Base-by-base conservation (phyloP, 1,140 invertebrate genomes). In the Lerema accius region DNA sequence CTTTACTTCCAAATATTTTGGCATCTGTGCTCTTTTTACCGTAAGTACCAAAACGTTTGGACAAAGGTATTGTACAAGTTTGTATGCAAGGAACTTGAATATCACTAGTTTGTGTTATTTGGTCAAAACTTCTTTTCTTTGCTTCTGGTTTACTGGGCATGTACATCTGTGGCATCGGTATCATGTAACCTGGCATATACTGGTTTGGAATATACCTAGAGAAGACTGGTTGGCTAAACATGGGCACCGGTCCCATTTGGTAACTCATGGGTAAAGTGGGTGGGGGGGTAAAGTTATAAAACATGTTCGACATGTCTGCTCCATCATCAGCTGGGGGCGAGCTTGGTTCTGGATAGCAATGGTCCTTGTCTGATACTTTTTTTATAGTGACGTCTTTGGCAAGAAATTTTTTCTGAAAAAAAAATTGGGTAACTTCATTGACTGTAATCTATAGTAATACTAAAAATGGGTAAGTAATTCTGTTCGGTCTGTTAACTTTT, bases 281-380 rank as follows among this genome's bases (percentile, higher is more conserved):
- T 15, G 37, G 39, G 13, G 16, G 10, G 3, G n/a, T 39, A 7
- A 42, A 39, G 37, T 15, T 65, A 6, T 37, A 53, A 9, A 10
- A 37, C 17, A 46, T 9, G 11, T 51, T 59, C 6, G 48, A n/a
- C 11, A 19, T 55, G 11, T 28, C 53, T 16, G 23, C 14, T 11
- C 46, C 45, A 6, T 59, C 39, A 6, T 53, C 55, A 6, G 40
- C 23, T 19, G 65, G 67, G 23, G 61, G 62, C 0, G 50, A 65
- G 0, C 59, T 43, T 3, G 82, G 78, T 63, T 82, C 78, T 4
- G 75, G 72, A 19, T 73, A 78, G n/a, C 16, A 45, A 4, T 78
- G 73, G 0, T 19, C 53, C 49, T 70, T 76, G 6, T 78, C 69
- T 0, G 37, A 6, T 4, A 66, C 55, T 55, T 46, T 65, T 51